These are phyloP conservation scores for Florisuga fusca DNA, from an alignment of 2,797 vertebrate species.

Conservation along the genomic window DNA sequence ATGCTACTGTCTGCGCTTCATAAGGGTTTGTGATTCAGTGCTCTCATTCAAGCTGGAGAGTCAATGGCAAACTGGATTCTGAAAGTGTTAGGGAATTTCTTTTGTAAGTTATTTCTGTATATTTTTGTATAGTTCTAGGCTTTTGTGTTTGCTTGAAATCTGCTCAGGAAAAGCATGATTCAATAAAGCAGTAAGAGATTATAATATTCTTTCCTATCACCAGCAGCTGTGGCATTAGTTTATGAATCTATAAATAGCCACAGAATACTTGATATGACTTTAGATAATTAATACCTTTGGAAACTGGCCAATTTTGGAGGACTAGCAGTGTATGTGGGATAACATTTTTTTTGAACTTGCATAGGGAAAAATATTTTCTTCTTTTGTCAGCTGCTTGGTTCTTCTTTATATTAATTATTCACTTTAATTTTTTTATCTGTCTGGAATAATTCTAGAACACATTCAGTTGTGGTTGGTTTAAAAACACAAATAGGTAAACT, in stretches of 20 bases:
- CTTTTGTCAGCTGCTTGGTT: neutral
- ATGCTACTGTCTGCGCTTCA: neutral
- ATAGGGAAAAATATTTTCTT: neutral
- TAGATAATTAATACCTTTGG: constrained; percentile 43
- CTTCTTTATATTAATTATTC: constrained; percentile 8
- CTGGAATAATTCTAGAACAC: neutral
- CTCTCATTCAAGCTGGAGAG: neutral
- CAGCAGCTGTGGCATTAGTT: neutral
- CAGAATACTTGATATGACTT: constrained; percentile 5
- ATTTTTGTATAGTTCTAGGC: neutral
- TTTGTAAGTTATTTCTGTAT: neutral
- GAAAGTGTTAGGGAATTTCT: neutral
- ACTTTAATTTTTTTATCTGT: constrained; percentile 9
- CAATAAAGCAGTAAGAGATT: neutral
- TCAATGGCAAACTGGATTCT: neutral
- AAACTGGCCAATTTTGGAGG: neutral
- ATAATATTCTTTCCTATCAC: neutral
- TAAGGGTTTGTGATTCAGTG: neutral
- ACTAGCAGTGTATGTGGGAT: neutral
- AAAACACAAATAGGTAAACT: neutral
- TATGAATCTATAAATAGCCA: constrained; percentile 22
- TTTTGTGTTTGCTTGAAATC: neutral
- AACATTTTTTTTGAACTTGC: constrained; percentile 3
- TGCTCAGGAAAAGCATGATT: neutral
- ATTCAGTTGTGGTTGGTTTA: neutral